A percentile compares a stretch with the other conserved stretches of the same genome.
Evolutionary conservation across 2,888 invertebrate species (phyloP).

Genomic region (Disparrhopalites patrizii): DNA sequence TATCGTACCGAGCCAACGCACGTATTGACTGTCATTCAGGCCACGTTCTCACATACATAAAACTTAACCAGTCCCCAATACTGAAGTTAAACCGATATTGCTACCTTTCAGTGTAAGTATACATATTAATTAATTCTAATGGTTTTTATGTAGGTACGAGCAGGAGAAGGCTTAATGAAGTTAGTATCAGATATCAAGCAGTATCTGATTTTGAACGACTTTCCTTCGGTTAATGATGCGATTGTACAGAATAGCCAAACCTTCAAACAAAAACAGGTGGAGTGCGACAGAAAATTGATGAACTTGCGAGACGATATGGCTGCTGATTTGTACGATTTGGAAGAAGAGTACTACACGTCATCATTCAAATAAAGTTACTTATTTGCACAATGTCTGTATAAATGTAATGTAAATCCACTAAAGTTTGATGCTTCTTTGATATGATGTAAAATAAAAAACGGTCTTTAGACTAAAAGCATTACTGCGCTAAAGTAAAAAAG

Average conservation of each 20-base stretch:
- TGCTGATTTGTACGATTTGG: constrained; percentile 83
- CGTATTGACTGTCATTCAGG: too few relatives aligned
- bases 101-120: background rate
- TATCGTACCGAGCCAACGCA: too few relatives aligned
- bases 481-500: too few relatives aligned
- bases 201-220: constrained; percentile 95
- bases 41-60: too few relatives aligned
- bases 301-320: constrained; percentile 91
- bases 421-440: background rate
- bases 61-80: background rate
- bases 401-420: too few relatives aligned
- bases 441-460: too few relatives aligned
- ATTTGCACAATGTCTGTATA: too few relatives aligned
- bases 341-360: constrained; percentile 88
- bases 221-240: constrained; percentile 95
- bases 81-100: background rate
- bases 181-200: constrained; percentile 96
- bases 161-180: constrained; percentile 95
- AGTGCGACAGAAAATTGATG: constrained; percentile 90
- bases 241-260: constrained; percentile 89
- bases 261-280: constrained; percentile 82
- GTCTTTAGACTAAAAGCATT: too few relatives aligned
- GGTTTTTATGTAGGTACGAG: constrained; percentile 65
- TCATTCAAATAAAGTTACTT: constrained; percentile 65
- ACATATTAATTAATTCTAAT: background rate